Evolutionary conservation across 2,888 invertebrate genomes (phyloP).

Genomic region (Leptinotarsa peninsularis): DNA sequence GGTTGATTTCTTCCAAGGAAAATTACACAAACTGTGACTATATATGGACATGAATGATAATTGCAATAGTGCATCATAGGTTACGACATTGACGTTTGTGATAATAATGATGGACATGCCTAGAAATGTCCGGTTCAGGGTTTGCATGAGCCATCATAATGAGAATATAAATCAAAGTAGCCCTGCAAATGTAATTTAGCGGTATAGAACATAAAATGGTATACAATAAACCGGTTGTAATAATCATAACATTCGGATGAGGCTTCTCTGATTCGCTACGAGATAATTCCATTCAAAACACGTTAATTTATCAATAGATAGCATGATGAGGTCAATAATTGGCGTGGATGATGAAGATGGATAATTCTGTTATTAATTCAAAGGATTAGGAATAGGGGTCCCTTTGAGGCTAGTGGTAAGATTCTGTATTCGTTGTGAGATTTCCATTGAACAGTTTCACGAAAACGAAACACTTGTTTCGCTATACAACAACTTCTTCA

Average conservation of each 20-base stretch:
- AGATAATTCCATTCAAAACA: slow-evolving; percentile 15
- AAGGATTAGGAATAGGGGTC: background rate
- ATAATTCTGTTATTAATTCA: background rate
- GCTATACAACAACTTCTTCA: no score
- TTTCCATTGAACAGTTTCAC: no score
- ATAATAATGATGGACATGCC: no score
- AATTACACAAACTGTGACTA: no score
- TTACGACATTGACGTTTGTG: no score
- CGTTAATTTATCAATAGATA: slow-evolving; percentile 14
- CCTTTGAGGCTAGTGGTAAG: no score
- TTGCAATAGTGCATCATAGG: no score
- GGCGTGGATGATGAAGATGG: slow-evolving; percentile 7
- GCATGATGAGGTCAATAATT: slow-evolving; percentile 12
- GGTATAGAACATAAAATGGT: slow-evolving; percentile 8
- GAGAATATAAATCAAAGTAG: slow-evolving; percentile 7
- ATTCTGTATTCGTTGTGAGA: no score
- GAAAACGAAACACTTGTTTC: no score
- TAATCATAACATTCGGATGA: slow-evolving; percentile 9
- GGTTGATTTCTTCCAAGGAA: no score
- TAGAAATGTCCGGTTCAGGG: no score
- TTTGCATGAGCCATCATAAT: background rate
- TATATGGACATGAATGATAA: no score
- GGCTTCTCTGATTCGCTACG: slow-evolving; percentile 10
- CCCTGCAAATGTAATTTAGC: background rate
- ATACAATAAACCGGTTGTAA: slow-evolving; percentile 8